Evolutionary conservation across 2,113 vertebrate genomes (phyloP).

Genomic region (Monarcha castaneiventris): DNA sequence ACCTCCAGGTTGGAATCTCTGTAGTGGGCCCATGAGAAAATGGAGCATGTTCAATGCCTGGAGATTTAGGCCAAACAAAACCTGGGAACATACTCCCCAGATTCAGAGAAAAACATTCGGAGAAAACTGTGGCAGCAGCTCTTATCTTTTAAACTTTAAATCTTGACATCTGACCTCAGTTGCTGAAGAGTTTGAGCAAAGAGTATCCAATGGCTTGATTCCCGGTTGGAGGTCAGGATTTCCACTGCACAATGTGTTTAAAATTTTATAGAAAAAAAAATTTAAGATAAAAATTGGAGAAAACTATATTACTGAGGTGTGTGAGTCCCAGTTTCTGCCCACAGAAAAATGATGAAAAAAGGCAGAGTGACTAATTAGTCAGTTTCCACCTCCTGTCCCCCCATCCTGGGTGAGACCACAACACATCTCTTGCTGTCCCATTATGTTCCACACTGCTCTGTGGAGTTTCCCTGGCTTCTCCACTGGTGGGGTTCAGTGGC

Average conservation of each 20-base stretch:
- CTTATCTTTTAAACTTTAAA: background rate
- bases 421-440: background rate
- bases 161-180: background rate
- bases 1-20: background rate
- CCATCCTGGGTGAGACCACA: rapidly evolving
- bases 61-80: background rate
- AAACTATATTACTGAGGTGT: background rate
- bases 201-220: background rate
- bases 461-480: background rate
- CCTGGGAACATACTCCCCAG: background rate
- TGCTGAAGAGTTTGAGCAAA: background rate
- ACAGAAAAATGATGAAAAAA: background rate
- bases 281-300: background rate
- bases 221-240: background rate
- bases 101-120: background rate
- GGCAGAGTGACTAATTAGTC: background rate
- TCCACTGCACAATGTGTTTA: background rate
- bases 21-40: background rate
- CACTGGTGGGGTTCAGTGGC: background rate
- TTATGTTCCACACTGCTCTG: background rate
- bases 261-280: background rate
- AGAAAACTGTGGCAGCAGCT: background rate
- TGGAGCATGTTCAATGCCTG: background rate
- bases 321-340: background rate
- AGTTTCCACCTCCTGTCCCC: background rate